Percentiles rank a stretch among this genome's conserved stretches.
Evolutionary conservation across 2,113 vertebrate species (phyloP).

Genomic region (Cacatua alba): DNA sequence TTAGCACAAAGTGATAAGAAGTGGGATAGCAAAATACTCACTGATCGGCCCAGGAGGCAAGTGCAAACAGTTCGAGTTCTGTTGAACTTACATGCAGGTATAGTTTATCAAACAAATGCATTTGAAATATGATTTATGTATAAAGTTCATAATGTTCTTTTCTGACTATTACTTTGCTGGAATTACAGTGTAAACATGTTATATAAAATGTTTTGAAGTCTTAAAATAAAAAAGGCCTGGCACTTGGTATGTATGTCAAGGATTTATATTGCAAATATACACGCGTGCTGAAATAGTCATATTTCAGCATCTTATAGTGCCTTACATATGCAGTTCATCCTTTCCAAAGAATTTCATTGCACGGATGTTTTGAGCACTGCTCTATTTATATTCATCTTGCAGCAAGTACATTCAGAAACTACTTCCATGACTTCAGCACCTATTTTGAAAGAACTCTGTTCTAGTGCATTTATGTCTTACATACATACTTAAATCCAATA

Average conservation of each 20-base stretch:
- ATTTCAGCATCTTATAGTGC: neutral
- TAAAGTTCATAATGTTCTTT: slow-evolving; percentile 12
- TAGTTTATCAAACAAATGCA: neutral
- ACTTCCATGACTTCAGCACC: neutral
- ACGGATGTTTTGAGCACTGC: slow-evolving; percentile 1
- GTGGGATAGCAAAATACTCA: neutral
- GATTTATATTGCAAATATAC: neutral
- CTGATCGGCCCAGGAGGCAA: neutral
- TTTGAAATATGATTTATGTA: neutral
- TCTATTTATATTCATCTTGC: slow-evolving; percentile 50
- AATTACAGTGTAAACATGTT: slow-evolving; percentile 42
- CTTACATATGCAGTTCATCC: slow-evolving; percentile 3
- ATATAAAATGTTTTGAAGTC: slow-evolving; percentile 57
- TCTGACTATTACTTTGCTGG: neutral
- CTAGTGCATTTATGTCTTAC: neutral
- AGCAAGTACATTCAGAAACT: slow-evolving; percentile 18
- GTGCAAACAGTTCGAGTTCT: neutral
- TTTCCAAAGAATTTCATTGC: slow-evolving; percentile 35
- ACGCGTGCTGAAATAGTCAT: neutral
- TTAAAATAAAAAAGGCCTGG: slow-evolving; percentile 23
- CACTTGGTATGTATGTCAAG: neutral
- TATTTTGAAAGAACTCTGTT: slow-evolving; percentile 34
- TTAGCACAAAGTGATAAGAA: neutral
- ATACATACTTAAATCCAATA: neutral
- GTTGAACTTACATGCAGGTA: neutral